Evolutionary conservation across 2,888 invertebrate species (phyloP).

Genomic region (Tanytarsus gracilentus): DNA sequence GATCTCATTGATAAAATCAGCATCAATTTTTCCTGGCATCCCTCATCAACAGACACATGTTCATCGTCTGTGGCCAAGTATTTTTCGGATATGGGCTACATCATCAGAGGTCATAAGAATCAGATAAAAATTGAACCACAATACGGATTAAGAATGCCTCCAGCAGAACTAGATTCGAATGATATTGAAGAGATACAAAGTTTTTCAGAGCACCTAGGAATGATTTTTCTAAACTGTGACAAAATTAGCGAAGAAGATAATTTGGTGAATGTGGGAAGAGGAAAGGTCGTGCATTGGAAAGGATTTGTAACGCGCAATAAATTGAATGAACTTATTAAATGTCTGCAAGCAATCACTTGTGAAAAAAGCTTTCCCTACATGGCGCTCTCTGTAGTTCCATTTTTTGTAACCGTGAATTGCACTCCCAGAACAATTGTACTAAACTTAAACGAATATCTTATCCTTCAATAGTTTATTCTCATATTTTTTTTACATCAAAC

Average conservation of each 20-base stretch:
- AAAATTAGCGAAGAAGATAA: neutral
- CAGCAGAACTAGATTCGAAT: neutral
- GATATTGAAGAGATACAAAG: neutral
- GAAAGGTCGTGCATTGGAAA: neutral
- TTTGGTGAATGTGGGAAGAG: neutral
- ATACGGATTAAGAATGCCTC: constrained; percentile 7
- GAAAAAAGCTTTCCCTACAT: constrained; percentile 3
- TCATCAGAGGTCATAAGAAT: neutral
- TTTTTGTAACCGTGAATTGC: too few species aligned
- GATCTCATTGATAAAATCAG: neutral
- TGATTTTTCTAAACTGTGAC: neutral
- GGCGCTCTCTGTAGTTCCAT: neutral
- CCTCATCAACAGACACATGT: neutral
- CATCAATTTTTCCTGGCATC: neutral
- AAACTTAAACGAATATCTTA: too few species aligned
- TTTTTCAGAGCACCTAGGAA: neutral
- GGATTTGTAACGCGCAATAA: neutral
- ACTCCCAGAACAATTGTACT: too few species aligned
- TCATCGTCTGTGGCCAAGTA: constrained; percentile 14
- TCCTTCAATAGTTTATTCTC: neutral
- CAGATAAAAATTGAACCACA: neutral
- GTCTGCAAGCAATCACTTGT: neutral
- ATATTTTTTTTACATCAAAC: neutral
- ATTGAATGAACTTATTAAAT: neutral
- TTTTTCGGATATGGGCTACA: neutral